A percentile compares a stretch with the other conserved stretches of the same genome.
Evolutionary conservation across 2,113 vertebrate genomes (phyloP).

Genomic region (Podocnemis expansa): DNA sequence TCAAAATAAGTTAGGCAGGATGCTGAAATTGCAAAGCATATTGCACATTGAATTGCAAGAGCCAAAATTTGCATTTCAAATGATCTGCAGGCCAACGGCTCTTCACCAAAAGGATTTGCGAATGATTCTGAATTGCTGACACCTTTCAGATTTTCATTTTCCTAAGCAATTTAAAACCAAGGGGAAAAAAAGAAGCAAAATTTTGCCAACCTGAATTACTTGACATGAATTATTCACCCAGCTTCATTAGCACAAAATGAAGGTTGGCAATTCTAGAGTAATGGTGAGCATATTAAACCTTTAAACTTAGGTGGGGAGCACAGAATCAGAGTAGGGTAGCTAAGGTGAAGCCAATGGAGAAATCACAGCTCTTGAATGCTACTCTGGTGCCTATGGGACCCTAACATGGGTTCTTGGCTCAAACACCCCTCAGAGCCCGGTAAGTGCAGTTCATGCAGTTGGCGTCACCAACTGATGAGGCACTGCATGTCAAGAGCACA

Average conservation of each 20-base stretch:
- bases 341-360: background rate
- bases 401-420: background rate
- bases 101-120: constrained; percentile 18
- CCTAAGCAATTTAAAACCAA: background rate
- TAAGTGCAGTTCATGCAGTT: fast-evolving
- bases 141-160: background rate
- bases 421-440: background rate
- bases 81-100: background rate
- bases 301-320: fast-evolving
- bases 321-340: background rate
- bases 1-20: fast-evolving
- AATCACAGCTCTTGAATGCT: fast-evolving
- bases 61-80: constrained; percentile 24
- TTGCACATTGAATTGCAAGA: background rate
- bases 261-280: fast-evolving
- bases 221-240: background rate
- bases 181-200: background rate
- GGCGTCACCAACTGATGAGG: fast-evolving
- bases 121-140: background rate
- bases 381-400: background rate
- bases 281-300: fast-evolving
- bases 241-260: fast-evolving
- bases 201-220: too few species aligned
- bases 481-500: background rate
- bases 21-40: background rate